Percentiles rank a stretch among this genome's conserved stretches.
These are phyloP conservation scores for Andrena haemorrhoa DNA, from an alignment of 2,888 invertebrate species.

Conservation along the genomic window DNA sequence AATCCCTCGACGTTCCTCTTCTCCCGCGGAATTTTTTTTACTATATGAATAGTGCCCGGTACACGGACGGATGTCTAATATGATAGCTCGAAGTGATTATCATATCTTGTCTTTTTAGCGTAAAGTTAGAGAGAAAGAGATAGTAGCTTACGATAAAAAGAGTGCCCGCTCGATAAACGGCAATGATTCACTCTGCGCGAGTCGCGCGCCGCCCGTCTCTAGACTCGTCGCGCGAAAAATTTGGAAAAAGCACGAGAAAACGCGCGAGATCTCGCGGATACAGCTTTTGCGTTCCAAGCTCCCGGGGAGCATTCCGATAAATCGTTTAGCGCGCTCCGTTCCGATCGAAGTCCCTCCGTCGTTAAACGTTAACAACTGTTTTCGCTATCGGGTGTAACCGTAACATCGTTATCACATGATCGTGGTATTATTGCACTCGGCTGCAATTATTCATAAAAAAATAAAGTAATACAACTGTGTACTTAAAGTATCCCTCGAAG, in stretches of 20 bases:
- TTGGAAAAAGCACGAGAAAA: conserved; percentile 37
- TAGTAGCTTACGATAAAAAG: conserved; percentile 56
- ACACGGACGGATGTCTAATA: conserved; percentile 77
- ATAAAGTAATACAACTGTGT: conserved; percentile 45
- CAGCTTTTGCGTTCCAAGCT: conserved; percentile 23
- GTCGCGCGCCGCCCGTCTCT: conserved; percentile 32
- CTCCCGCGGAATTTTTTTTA: conserved; percentile 33
- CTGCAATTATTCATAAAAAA: conserved; percentile 53
- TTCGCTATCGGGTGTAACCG: conserved; percentile 47
- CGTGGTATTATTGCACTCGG: conserved; percentile 55
- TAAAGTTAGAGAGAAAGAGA: conserved; percentile 60
- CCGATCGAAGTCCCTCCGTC: conserved; percentile 32
- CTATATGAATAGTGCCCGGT: conserved; percentile 73
- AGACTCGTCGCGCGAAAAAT: conserved; percentile 36
- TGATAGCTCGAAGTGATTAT: conserved; percentile 63
- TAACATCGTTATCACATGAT: conserved; percentile 60
- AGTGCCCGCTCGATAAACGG: conserved; percentile 67
- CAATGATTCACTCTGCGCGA: conserved; percentile 51
- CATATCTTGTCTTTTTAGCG: conserved; percentile 47
- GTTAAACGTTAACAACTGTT: conserved; percentile 40
- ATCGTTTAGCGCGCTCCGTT: conserved; percentile 20
- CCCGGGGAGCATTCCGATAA: not conserved
- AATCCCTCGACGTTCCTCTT: conserved; percentile 58
- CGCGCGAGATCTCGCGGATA: conserved; percentile 30
- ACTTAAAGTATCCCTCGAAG: conserved; percentile 37